Percentiles rank a stretch among this genome's conserved stretches.
phyloP scores from a whole-genome alignment of 2,113 vertebrate genomes.

The Scopus umbretta region DNA sequence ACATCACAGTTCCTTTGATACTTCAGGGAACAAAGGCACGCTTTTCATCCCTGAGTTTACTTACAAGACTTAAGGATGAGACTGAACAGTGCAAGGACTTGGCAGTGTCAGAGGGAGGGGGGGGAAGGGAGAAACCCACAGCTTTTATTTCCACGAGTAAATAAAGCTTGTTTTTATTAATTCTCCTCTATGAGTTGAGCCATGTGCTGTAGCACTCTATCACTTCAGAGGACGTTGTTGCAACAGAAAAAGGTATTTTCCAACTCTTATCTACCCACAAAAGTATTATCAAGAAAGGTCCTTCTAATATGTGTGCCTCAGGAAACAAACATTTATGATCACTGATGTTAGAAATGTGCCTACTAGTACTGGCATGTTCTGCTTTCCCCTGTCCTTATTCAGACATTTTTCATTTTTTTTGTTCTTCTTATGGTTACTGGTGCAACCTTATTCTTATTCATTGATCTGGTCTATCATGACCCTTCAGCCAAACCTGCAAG shows the following conservation, averaged over 20 bases:
- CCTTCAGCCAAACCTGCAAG: not conserved
- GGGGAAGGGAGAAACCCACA: not conserved
- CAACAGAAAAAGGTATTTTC: not conserved
- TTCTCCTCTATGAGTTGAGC: not conserved
- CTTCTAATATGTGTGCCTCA: not conserved
- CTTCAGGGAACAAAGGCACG: constrained; percentile 21
- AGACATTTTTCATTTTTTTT: not conserved
- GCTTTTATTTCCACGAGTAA: not conserved
- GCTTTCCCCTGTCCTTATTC: not conserved
- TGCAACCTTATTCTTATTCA: not conserved
- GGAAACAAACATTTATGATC: not conserved
- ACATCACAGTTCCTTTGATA: constrained; percentile 31
- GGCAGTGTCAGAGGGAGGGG: not conserved
- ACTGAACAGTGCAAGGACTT: not conserved
- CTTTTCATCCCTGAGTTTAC: not conserved
- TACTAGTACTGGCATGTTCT: not conserved
- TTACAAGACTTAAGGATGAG: constrained; percentile 1
- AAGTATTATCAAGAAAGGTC: not conserved
- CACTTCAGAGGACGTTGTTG: not conserved
- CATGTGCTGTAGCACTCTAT: not conserved
- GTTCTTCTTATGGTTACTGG: not conserved
- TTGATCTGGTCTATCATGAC: not conserved
- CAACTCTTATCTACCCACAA: not conserved
- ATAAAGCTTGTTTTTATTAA: not conserved
- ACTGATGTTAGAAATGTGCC: not conserved